Evolutionary conservation across 2,888 invertebrate genomes (phyloP).

Genomic region (Argyresthia goedartella): DNA sequence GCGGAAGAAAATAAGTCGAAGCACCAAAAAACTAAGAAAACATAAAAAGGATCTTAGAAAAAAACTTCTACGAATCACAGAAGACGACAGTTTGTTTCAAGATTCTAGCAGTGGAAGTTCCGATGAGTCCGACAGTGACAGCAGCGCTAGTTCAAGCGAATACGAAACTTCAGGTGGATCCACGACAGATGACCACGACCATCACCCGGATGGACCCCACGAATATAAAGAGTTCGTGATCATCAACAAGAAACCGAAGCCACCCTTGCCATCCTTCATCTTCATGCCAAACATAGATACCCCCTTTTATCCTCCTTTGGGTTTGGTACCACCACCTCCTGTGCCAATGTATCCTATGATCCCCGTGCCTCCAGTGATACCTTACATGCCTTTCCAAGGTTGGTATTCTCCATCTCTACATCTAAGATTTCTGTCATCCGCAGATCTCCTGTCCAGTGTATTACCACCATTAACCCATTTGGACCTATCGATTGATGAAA

Average conservation of each 20-base stretch:
- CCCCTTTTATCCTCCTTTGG: conserved; percentile 51
- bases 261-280: conserved; percentile 52
- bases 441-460: too few relatives aligned
- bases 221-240: conserved; percentile 26
- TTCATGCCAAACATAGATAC: conserved; percentile 51
- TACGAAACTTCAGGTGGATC: neutral
- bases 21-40: conserved; percentile 13
- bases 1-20: conserved; percentile 16
- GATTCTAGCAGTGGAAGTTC: neutral
- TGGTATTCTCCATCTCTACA: conserved; percentile 9
- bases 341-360: conserved; percentile 52
- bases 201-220: too few relatives aligned
- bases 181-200: neutral
- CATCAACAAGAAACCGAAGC: conserved; percentile 43
- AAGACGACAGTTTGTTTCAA: conserved; percentile 51
- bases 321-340: conserved; percentile 41
- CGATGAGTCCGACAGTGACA: neutral
- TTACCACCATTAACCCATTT: too few relatives aligned
- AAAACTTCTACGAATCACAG: conserved; percentile 44
- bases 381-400: neutral
- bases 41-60: conserved; percentile 25
- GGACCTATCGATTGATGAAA: too few relatives aligned
- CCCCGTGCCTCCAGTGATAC: conserved; percentile 2
- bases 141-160: neutral
- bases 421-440: too few relatives aligned